These are phyloP conservation scores for Drosophila meridionalis DNA, from an alignment of 2,888 invertebrate genomes.

Conservation along the genomic window DNA sequence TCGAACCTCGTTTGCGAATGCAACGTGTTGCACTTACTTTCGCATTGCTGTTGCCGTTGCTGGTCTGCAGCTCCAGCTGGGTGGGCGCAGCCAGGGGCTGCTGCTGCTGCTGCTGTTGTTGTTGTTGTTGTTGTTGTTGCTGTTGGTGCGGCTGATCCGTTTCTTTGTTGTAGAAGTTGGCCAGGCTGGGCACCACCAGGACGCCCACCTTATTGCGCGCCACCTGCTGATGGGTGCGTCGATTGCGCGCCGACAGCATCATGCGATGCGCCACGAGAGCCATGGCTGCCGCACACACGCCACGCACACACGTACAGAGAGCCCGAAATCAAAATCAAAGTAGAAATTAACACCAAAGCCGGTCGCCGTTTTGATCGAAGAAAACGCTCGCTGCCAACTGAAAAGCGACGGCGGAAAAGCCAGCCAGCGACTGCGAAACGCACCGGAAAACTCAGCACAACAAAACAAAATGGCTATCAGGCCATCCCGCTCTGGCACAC, in stretches of 20 bases:
- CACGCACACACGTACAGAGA: not conserved
- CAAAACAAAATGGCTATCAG: conserved; percentile 57
- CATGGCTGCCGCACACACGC: conserved; percentile 50
- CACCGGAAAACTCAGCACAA: conserved; percentile 65
- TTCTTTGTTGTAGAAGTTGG: conserved; percentile 59
- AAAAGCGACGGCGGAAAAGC: conserved; percentile 50
- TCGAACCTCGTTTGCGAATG: conserved; percentile 18
- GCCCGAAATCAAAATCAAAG: conserved; percentile 9
- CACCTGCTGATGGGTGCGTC: conserved; percentile 65
- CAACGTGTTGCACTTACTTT: conserved; percentile 79
- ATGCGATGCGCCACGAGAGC: conserved; percentile 82
- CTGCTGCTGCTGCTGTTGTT: conserved; percentile 30
- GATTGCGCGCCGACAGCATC: conserved; percentile 74
- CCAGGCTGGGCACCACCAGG: conserved; percentile 70
- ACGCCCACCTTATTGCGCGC: conserved; percentile 79
- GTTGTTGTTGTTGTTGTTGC: conserved; percentile 25
- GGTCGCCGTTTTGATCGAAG: conserved; percentile 63
- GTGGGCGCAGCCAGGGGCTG: conserved; percentile 23
- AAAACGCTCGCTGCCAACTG: conserved; percentile 72
- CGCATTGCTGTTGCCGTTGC: conserved; percentile 18
- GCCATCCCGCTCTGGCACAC: conserved; percentile 43
- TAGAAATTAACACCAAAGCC: conserved; percentile 27
- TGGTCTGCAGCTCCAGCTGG: conserved; percentile 31
- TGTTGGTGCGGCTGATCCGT: conserved; percentile 32
- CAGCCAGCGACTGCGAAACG: conserved; percentile 54